Conservation (phyloP, 2,888 invertebrate genomes). For the Athripsodes cinereus region DNA sequence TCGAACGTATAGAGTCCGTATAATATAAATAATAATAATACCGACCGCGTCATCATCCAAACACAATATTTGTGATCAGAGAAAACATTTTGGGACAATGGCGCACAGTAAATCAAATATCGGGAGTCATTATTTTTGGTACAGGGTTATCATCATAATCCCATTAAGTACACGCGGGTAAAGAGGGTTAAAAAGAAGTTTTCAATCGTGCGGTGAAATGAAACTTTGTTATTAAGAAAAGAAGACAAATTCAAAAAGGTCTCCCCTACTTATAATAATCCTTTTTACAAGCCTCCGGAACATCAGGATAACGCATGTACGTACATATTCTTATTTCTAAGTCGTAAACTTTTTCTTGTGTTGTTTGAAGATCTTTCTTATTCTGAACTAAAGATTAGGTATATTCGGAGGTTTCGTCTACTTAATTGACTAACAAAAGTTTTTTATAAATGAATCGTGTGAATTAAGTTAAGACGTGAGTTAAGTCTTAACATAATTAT, state of each 20-base stretch:
- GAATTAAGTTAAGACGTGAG: too few species aligned
- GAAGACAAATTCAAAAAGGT: background rate
- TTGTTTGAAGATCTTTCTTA: too few species aligned
- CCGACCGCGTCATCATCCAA: background rate
- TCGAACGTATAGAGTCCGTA: too few species aligned
- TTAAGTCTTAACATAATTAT: too few species aligned
- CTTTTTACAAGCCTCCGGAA: background rate
- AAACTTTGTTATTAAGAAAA: background rate
- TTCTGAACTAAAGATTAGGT: too few species aligned
- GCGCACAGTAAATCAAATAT: constrained; percentile 18
- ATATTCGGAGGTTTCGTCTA: too few species aligned
- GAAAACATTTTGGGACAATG: constrained; percentile 13
- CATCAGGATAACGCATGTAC: background rate
- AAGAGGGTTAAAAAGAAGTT: background rate
- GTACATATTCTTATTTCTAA: too few species aligned
- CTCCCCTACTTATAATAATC: background rate
- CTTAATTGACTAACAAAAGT: too few species aligned
- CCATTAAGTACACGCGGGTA: constrained; percentile 1
- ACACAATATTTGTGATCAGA: background rate
- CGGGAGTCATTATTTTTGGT: constrained; percentile 14
- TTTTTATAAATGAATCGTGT: too few species aligned
- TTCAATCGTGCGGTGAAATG: background rate
- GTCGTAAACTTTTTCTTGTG: too few species aligned
- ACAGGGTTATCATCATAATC: constrained; percentile 2
- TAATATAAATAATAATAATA: background rate